Base-by-base conservation (phyloP, 2,113 vertebrate species). In the Platycercus adscitus region DNA sequence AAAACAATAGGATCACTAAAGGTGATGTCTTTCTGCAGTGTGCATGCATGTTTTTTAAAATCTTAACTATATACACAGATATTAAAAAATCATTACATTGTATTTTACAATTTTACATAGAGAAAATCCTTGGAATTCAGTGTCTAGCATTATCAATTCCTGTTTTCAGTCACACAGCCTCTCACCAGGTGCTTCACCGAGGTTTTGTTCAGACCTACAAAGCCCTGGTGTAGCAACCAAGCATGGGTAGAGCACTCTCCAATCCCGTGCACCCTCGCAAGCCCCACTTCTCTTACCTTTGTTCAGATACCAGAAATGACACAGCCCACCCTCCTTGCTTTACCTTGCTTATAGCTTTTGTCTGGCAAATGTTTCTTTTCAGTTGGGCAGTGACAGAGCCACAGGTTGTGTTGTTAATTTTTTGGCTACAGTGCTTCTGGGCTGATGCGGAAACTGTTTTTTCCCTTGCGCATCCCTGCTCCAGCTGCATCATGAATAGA, bases 401-500 rank as follows among this genome's bases (percentile, higher is more conserved):
- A 81, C 93, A 52, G 29, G 46, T 41, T 43, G 7, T 44, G 21
- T 4, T 46, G 33, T 11, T 86, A 8, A 46, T 39, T 71, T 91
- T 81, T 60, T 39, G 46, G 52, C 68, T 84, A 41, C 10, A 37
- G 19, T 80, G 44, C 33, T 94, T 89, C 63, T 79, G 49, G 44
- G 37, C n/a, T 93, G 21, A 52, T 75, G 23, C 71, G 69, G 65
- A 91, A 89, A 78, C 75, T 28, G 6, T 7, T 77, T 7, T 65
- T 2, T 81, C 56, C 10, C 52, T 86, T 5, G 0, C 33, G 39
- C 1, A 7, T n/a, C 24, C 29, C 35, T 0, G 0, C 41, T 84
- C 49, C 56, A 75, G 31, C 50, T 41, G 37, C 11, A 55, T 83
- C 17, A 15, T 63, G 35, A 64, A 31, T 31, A 43, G 18, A 21